A percentile compares a stretch with the other conserved stretches of the same genome.
phyloP scores from a whole-genome alignment of 2,113 vertebrate species.

The Pelecanus crispus region DNA sequence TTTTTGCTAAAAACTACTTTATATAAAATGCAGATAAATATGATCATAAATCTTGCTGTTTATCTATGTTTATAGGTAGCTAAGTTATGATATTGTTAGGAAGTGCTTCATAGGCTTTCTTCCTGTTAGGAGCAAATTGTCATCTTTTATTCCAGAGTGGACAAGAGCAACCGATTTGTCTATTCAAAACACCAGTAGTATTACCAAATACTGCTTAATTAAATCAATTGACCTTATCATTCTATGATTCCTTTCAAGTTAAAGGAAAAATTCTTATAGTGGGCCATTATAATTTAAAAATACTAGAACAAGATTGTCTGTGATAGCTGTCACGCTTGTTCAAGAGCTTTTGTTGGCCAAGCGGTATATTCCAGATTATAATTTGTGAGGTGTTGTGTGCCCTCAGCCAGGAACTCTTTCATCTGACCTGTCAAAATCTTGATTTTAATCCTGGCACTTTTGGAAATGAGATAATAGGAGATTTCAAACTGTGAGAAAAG shows the following conservation, averaged over 20 bases:
- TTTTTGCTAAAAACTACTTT: background rate
- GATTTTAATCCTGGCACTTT: background rate
- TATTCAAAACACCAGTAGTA: background rate
- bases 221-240: background rate
- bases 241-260: background rate
- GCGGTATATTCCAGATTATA: background rate
- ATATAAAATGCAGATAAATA: background rate
- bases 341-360: background rate
- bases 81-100: background rate
- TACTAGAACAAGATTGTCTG: background rate
- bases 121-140: background rate
- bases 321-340: background rate
- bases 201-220: background rate
- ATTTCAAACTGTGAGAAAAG: conserved; percentile 20
- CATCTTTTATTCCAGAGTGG: background rate
- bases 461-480: background rate
- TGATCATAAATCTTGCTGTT: background rate
- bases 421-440: background rate
- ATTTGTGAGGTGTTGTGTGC: background rate
- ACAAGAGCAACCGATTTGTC: background rate
- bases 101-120: background rate
- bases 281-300: background rate
- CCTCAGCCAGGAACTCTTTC: background rate
- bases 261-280: background rate
- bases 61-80: background rate